phyloP scores from a whole-genome alignment of 2,888 invertebrate genomes.

The Aphidoletes aphidimyza region DNA sequence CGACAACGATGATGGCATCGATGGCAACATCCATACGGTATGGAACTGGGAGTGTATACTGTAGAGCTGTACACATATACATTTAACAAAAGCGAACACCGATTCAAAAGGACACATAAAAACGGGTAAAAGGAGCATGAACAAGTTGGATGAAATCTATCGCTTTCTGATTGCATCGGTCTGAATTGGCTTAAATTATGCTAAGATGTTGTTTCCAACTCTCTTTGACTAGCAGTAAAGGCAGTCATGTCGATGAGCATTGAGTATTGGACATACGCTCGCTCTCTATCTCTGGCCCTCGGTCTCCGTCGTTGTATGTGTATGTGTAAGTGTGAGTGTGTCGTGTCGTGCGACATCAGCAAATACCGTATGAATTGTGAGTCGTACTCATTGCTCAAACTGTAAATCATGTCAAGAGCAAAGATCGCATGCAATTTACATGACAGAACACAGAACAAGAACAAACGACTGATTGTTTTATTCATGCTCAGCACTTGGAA shows the following conservation, averaged over 20 bases:
- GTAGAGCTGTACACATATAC: too few relatives aligned
- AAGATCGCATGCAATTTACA: slow-evolving; percentile 31
- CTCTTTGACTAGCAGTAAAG: not conserved
- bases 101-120: not conserved
- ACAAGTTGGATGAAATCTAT: not conserved
- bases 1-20: not conserved
- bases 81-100: too few relatives aligned
- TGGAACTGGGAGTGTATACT: too few relatives aligned
- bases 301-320: too few relatives aligned
- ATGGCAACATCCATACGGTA: not conserved
- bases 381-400: not conserved
- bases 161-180: not conserved
- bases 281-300: too few relatives aligned
- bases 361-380: not conserved
- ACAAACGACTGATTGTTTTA: slow-evolving; percentile 31
- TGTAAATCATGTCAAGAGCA: slow-evolving; percentile 32
- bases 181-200: not conserved
- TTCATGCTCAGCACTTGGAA: slow-evolving; percentile 1
- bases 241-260: not conserved
- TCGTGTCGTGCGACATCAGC: not conserved
- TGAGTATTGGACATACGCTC: not conserved
- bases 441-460: not conserved
- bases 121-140: not conserved
- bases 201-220: not conserved
- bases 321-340: too few relatives aligned